Conservation (phyloP, 2,797 vertebrate species). For the Orestias chungarensis region DNA sequence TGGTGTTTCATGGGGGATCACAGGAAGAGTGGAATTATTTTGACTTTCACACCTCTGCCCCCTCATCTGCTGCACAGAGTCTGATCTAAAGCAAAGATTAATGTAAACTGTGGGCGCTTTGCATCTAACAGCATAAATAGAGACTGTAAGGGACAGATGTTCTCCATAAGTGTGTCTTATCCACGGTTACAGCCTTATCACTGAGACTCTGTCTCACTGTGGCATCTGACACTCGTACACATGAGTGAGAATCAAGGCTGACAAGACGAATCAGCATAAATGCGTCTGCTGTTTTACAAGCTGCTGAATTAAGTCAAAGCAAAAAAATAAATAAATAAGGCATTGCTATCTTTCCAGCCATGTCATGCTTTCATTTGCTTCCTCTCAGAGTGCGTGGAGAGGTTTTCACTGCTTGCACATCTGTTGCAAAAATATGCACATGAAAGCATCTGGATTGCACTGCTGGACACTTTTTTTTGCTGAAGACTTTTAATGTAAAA, state of each 20-base stretch:
- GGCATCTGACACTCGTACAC: neutral
- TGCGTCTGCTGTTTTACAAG: constrained; percentile 6
- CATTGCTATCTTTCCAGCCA: constrained; percentile 42
- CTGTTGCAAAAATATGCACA: constrained; percentile 48
- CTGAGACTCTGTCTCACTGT: neutral
- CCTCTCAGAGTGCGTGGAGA: constrained; percentile 43
- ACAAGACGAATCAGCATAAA: neutral
- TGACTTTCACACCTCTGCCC: constrained; percentile 49
- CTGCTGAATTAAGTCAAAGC: constrained; percentile 20
- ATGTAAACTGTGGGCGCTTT: constrained; percentile 5
- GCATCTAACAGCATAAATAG: constrained; percentile 1
- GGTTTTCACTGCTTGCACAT: constrained; percentile 46
- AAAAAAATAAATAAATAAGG: constrained; percentile 23
- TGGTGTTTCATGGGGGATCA: constrained; percentile 15
- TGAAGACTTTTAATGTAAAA: constrained; percentile 33
- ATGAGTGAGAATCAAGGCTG: neutral
- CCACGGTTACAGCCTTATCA: constrained; percentile 7
- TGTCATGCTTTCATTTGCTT: constrained; percentile 69
- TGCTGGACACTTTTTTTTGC: constrained; percentile 9
- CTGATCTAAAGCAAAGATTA: constrained; percentile 6
- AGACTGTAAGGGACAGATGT: constrained; percentile 17
- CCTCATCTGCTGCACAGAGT: constrained; percentile 26
- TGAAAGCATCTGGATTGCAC: constrained; percentile 33
- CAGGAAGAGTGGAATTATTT: constrained; percentile 38
- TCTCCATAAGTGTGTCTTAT: neutral